These are phyloP conservation scores for Polyommatus iphigenia DNA, from an alignment of 2,888 invertebrate genomes.

Conservation along the genomic window DNA sequence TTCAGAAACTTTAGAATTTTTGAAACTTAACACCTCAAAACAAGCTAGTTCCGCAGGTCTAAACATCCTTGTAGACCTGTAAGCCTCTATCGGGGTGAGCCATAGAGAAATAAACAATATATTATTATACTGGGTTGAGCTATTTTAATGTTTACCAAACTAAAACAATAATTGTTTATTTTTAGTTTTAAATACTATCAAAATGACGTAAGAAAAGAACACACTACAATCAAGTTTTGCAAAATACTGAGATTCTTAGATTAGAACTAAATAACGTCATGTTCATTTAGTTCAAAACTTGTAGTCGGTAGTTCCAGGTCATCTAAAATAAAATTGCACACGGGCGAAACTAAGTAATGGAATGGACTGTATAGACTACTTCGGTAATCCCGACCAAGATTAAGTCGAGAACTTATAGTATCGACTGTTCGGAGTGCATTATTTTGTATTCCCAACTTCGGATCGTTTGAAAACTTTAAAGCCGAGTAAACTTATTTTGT, in stretches of 20 bases:
- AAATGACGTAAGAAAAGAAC: neutral
- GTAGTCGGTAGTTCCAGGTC: constrained; percentile 46
- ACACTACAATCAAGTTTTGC: neutral
- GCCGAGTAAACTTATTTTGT: constrained; percentile 52
- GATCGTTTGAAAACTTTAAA: constrained; percentile 46
- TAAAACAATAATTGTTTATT: no score
- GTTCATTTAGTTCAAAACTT: constrained; percentile 62
- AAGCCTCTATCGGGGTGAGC: no score
- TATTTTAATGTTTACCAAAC: no score
- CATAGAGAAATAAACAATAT: no score
- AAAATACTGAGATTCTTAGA: neutral
- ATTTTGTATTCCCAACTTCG: constrained; percentile 57
- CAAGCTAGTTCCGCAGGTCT: no score
- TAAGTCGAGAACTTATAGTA: constrained; percentile 68
- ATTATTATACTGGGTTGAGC: no score
- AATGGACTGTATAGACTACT: constrained; percentile 51
- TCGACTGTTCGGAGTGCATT: constrained; percentile 62
- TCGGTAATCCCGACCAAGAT: constrained; percentile 67
- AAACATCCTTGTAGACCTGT: no score
- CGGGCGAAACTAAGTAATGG: constrained; percentile 56
- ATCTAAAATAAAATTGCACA: constrained; percentile 52
- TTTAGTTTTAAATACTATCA: neutral
- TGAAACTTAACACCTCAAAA: no score
- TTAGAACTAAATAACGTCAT: constrained; percentile 47
- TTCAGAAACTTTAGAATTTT: no score